Conservation (phyloP, 2,888 invertebrate genomes). For the Diarsia brunnea region DNA sequence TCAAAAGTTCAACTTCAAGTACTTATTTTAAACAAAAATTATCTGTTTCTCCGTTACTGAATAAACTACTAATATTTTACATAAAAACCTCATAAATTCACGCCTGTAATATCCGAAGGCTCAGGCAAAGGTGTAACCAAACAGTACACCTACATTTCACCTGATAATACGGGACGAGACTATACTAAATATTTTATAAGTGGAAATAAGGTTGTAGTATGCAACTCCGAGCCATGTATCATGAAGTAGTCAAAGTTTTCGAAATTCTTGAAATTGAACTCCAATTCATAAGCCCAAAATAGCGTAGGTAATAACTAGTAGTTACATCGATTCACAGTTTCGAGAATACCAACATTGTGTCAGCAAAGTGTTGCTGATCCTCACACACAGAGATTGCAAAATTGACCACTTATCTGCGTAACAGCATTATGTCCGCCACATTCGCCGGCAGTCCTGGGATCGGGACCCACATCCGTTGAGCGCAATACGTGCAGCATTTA, state of each 20-base stretch:
- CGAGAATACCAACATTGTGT: slow-evolving; percentile 27
- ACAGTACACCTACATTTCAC: no score
- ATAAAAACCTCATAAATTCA: no score
- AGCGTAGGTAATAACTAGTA: background rate
- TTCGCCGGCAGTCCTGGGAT: slow-evolving; percentile 8
- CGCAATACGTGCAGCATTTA: slow-evolving; percentile 9
- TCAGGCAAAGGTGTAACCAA: no score
- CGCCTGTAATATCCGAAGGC: no score
- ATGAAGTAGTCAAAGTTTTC: background rate
- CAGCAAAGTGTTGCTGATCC: slow-evolving; percentile 37
- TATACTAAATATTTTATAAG: background rate
- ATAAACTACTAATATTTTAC: background rate
- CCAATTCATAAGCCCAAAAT: slow-evolving; percentile 6
- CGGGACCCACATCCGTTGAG: slow-evolving; percentile 14
- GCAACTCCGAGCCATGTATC: background rate
- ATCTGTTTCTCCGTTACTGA: background rate
- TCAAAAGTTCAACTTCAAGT: no score
- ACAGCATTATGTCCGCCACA: slow-evolving; percentile 33
- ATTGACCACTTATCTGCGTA: slow-evolving; percentile 50
- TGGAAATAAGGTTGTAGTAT: background rate
- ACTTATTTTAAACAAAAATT: background rate
- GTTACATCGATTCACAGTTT: slow-evolving; percentile 17
- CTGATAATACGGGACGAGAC: no score
- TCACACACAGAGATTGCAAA: slow-evolving; percentile 48
- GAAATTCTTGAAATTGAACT: background rate